phyloP scores from a whole-genome alignment of 1,140 invertebrate genomes.

The Amyelois transitella region DNA sequence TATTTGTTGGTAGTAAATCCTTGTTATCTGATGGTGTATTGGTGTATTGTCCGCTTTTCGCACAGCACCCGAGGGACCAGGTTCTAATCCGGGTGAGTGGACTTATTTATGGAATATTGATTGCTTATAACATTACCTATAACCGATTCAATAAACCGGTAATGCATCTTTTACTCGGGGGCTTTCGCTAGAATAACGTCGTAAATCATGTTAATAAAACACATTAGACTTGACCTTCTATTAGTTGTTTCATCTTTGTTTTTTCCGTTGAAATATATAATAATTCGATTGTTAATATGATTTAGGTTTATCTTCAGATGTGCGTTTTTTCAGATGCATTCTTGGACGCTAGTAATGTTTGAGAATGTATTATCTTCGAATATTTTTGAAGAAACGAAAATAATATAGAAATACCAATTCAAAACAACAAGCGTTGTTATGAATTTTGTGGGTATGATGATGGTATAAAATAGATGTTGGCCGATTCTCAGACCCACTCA shows the following conservation, averaged over 20 bases:
- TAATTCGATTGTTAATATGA: too few species aligned
- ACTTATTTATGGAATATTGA: not conserved
- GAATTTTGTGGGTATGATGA: too few species aligned
- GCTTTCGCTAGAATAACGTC: not conserved
- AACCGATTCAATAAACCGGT: not conserved
- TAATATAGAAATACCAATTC: too few species aligned
- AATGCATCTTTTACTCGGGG: not conserved
- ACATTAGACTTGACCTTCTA: not conserved
- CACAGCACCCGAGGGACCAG: not conserved
- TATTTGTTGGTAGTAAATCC: not conserved
- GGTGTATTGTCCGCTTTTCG: not conserved
- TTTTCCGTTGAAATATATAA: not conserved
- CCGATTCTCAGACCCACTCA: too few species aligned
- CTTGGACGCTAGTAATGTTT: too few species aligned
- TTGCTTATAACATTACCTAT: not conserved
- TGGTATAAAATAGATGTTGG: too few species aligned
- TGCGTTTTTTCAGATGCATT: too few species aligned
- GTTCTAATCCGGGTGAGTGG: not conserved
- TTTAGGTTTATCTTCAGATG: too few species aligned
- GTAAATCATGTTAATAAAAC: not conserved
- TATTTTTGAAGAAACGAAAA: too few species aligned
- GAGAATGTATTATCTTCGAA: too few species aligned
- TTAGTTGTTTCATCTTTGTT: not conserved
- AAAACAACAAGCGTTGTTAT: too few species aligned
- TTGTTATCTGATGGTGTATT: not conserved